Conservation (phyloP, 1,140 invertebrate species). For the Thaumetopoea pityocampa region DNA sequence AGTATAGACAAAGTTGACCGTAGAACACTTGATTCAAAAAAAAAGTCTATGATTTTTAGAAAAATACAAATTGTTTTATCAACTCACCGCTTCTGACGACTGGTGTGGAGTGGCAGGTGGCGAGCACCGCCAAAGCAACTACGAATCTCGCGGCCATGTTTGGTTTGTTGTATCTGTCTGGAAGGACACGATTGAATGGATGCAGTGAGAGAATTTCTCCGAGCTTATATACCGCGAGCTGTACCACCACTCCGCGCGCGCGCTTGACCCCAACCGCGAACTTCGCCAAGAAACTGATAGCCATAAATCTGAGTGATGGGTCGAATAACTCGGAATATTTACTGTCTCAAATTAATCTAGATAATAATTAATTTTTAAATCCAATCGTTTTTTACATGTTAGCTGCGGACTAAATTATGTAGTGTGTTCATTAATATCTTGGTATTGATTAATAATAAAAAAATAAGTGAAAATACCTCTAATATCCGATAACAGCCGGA, state of each 20-base stretch:
- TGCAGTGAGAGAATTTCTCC: conserved; percentile 70
- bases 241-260: conserved; percentile 38
- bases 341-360: no score
- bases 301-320: conserved; percentile 50
- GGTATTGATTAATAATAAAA: no score
- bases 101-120: conserved; percentile 44
- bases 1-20: not conserved
- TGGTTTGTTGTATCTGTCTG: conserved; percentile 24
- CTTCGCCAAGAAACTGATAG: conserved; percentile 53
- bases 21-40: not conserved
- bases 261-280: conserved; percentile 42
- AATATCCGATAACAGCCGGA: no score
- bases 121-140: conserved; percentile 44
- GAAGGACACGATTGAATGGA: conserved; percentile 48
- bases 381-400: no score
- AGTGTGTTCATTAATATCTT: no score
- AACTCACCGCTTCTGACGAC: conserved; percentile 53
- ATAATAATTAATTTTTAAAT: no score
- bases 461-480: no score
- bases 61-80: conserved; percentile 2
- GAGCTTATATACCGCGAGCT: conserved; percentile 53
- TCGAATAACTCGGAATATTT: no score
- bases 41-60: not conserved
- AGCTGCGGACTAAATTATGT: no score
- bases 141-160: conserved; percentile 57